Conservation (phyloP, 2,797 vertebrate genomes). For the Intellagama lesueurii region DNA sequence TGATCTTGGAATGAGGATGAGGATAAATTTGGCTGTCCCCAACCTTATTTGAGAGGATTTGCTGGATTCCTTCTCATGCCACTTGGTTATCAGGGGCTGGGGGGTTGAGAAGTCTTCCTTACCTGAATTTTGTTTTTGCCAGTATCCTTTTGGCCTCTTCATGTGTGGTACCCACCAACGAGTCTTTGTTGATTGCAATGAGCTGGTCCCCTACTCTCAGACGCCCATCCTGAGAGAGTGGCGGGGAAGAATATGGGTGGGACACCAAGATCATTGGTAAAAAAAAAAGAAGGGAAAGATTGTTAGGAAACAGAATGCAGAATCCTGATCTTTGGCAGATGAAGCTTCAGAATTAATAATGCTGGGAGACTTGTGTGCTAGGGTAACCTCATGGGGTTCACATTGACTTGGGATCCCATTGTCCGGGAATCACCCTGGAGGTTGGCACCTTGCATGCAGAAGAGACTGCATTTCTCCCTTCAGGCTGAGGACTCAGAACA, state of each 20-base stretch:
- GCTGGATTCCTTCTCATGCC: background rate
- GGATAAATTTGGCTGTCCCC: background rate
- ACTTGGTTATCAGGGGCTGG: background rate
- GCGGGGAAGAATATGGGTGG: background rate
- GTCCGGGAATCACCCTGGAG: background rate
- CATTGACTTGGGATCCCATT: background rate
- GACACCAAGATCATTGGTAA: background rate
- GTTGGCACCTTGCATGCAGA: background rate
- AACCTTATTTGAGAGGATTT: background rate
- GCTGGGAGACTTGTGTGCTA: background rate
- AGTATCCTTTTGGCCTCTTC: conserved; percentile 89
- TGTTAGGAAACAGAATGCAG: too few species aligned
- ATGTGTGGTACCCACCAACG: conserved; percentile 87
- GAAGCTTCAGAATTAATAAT: background rate
- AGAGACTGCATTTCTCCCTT: too few species aligned
- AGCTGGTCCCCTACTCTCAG: conserved; percentile 90
- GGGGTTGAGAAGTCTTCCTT: background rate
- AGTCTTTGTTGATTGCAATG: conserved; percentile 90
- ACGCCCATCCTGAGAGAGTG: conserved; percentile 84
- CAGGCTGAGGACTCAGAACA: background rate
- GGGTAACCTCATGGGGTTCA: background rate
- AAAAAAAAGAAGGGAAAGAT: background rate
- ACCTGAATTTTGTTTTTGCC: conserved; percentile 88
- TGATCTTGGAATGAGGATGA: background rate
- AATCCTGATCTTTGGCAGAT: background rate